Conservation (phyloP, 2,797 vertebrate species). For the Syngnathus acus region DNA sequence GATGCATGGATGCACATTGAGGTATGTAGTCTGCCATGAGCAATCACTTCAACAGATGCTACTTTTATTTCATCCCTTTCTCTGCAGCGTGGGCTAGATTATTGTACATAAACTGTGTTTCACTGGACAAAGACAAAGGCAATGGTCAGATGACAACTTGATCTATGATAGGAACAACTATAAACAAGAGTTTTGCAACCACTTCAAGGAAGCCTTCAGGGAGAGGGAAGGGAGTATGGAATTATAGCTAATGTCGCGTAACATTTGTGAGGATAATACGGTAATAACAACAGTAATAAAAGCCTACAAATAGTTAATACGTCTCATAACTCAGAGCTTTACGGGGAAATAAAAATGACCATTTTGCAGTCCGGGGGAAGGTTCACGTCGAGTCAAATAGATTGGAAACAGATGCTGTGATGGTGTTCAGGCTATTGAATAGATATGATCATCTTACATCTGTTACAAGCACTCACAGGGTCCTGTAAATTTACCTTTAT, state of each 20-base stretch:
- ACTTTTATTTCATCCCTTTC: constrained; percentile 18
- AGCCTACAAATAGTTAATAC: constrained; percentile 2
- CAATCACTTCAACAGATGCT: constrained; percentile 44
- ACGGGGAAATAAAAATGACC: constrained; percentile 5
- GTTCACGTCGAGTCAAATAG: not conserved
- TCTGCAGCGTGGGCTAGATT: constrained; percentile 10
- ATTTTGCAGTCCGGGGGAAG: not conserved
- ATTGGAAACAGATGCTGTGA: not conserved
- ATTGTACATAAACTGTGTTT: constrained; percentile 20
- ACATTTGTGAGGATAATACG: constrained; percentile 4
- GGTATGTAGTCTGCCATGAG: constrained; percentile 19
- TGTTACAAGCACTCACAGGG: not conserved
- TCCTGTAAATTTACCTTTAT: not conserved
- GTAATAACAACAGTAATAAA: not conserved
- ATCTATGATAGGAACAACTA: constrained; percentile 8
- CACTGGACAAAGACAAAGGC: constrained; percentile 21
- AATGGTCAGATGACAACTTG: constrained; percentile 20
- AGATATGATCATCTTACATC: constrained; percentile 2
- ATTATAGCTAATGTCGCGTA: not conserved
- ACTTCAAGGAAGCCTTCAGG: not conserved
- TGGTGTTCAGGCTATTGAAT: not conserved
- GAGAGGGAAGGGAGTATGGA: constrained; percentile 3
- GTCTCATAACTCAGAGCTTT: constrained; percentile 4
- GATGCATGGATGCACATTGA: constrained; percentile 15
- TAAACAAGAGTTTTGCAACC: constrained; percentile 12